phyloP scores from a whole-genome alignment of 2,888 invertebrate species.

The Acronicta psi region DNA sequence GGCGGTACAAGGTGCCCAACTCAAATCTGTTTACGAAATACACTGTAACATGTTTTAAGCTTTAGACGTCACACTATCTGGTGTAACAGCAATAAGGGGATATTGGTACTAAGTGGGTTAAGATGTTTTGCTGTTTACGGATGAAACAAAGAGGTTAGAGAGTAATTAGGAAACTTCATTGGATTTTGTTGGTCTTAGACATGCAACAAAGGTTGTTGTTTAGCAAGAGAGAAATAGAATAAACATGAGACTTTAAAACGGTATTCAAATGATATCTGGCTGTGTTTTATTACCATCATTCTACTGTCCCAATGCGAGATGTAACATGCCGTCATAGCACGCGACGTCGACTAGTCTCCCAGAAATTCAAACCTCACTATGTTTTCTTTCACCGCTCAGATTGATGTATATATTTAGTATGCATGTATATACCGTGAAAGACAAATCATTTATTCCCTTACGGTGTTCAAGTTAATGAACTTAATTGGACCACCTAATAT shows the following conservation, averaged over 20 bases:
- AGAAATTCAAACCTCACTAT: no score
- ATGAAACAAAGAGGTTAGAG: constrained; percentile 1
- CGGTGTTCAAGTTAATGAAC: constrained; percentile 25
- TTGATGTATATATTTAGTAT: not conserved
- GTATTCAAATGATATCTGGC: no score
- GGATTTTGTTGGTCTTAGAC: not conserved
- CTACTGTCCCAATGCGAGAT: no score
- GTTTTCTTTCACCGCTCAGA: no score
- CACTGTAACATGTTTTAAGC: constrained; percentile 73
- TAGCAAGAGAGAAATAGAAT: no score
- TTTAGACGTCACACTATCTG: constrained; percentile 64
- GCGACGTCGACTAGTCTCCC: no score
- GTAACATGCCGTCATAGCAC: no score
- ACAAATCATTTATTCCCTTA: constrained; percentile 31
- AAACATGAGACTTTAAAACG: not conserved
- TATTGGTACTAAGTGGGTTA: constrained; percentile 30
- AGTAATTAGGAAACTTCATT: not conserved
- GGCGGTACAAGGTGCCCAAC: constrained; percentile 62
- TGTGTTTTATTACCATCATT: no score
- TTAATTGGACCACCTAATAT: constrained; percentile 33
- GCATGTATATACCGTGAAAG: not conserved
- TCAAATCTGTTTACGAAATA: constrained; percentile 78
- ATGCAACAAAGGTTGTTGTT: no score
- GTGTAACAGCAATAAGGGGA: constrained; percentile 42
- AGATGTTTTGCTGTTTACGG: constrained; percentile 21